These are phyloP conservation scores for Trachemys scripta DNA, from an alignment of 2,113 vertebrate genomes.

Conservation along the genomic window DNA sequence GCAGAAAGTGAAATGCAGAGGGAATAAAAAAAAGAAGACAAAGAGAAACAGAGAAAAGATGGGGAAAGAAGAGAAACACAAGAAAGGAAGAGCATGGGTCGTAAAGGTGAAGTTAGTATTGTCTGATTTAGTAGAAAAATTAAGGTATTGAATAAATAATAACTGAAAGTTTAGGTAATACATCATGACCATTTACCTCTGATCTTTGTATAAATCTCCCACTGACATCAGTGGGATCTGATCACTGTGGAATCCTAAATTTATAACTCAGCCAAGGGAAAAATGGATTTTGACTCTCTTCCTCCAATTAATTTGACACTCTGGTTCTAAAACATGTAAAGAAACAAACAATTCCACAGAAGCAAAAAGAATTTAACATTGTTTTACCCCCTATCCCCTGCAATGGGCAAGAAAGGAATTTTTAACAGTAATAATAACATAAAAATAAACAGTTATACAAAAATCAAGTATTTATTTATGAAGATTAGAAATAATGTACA, in stretches of 20 bases:
- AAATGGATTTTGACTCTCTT: neutral
- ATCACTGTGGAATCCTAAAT: neutral
- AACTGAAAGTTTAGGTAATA: neutral
- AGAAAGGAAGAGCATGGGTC: neutral
- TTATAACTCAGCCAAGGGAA: neutral
- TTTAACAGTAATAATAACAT: conserved; percentile 69
- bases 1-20: neutral
- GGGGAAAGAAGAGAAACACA: neutral
- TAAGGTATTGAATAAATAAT: neutral
- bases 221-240: fast-evolving
- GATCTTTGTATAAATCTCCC: neutral
- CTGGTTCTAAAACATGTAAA: neutral
- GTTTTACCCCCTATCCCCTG: neutral
- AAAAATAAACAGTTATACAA: conserved; percentile 77
- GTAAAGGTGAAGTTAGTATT: neutral
- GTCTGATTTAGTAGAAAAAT: too few species aligned
- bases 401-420: conserved; percentile 60
- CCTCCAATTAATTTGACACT: neutral
- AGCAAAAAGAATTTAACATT: neutral
- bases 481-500: conserved; percentile 74
- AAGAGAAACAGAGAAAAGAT: neutral
- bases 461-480: conserved; percentile 75
- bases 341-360: neutral
- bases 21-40: neutral
- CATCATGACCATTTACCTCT: neutral